These are phyloP conservation scores for Zophobas atratus DNA, from an alignment of 1,140 invertebrate genomes.

Conservation along the genomic window DNA sequence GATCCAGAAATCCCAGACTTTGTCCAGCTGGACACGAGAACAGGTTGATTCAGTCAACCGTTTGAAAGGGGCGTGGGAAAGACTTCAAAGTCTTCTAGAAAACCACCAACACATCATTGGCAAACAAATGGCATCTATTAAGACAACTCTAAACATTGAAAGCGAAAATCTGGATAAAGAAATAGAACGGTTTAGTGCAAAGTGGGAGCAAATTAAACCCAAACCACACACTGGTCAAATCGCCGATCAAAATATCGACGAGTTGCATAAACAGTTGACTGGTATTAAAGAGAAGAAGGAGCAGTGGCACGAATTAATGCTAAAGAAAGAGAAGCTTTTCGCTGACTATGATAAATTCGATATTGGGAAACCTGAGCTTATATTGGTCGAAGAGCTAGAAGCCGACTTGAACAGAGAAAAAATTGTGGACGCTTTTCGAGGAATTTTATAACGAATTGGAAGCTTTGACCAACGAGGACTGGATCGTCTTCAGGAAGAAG, in stretches of 20 bases:
- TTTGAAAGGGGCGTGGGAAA: slow-evolving; percentile 84
- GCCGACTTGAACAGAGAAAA: slow-evolving; percentile 74
- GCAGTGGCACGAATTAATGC: slow-evolving; percentile 75
- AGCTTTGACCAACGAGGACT: slow-evolving; percentile 83
- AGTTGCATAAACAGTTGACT: slow-evolving; percentile 71
- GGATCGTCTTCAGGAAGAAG: slow-evolving; percentile 88
- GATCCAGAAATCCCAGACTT: slow-evolving; percentile 80
- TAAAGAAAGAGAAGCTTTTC: slow-evolving; percentile 72
- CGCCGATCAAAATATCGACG: slow-evolving; percentile 57
- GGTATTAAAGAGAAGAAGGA: slow-evolving; percentile 78
- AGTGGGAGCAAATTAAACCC: slow-evolving; percentile 78
- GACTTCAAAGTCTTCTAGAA: slow-evolving; percentile 82
- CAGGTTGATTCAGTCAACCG: slow-evolving; percentile 76
- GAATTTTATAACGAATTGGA: slow-evolving; percentile 76
- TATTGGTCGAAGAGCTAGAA: slow-evolving; percentile 75
- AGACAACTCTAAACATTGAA: slow-evolving; percentile 76
- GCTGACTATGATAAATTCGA: slow-evolving; percentile 85
- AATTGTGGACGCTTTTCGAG: slow-evolving; percentile 81
- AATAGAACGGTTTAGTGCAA: slow-evolving; percentile 79
- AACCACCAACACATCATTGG: slow-evolving; percentile 81
- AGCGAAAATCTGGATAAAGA: slow-evolving; percentile 80
- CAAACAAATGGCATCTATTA: slow-evolving; percentile 81
- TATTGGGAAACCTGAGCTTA: slow-evolving; percentile 77
- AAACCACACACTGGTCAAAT: slow-evolving; percentile 62
- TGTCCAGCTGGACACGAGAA: slow-evolving; percentile 81